Conservation (phyloP, 2,888 invertebrate genomes). For the Periphyllus acericola region DNA sequence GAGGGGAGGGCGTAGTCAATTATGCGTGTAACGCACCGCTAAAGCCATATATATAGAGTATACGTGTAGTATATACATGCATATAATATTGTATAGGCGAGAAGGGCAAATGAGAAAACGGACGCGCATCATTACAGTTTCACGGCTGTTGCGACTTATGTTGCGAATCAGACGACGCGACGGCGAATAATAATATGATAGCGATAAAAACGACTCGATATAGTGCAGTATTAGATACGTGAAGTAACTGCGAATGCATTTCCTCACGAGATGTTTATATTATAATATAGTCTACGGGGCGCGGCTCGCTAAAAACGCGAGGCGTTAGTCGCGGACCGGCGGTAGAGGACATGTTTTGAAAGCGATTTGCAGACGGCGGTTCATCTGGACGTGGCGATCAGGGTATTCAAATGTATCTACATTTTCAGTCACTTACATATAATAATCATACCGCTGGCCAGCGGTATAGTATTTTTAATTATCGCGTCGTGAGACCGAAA, state of each 20-base stretch:
- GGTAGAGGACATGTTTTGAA: too few relatives aligned
- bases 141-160: neutral
- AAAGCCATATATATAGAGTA: too few relatives aligned
- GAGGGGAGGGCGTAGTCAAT: neutral
- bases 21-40: neutral
- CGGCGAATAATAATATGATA: neutral
- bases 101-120: neutral
- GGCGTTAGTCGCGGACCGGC: too few relatives aligned
- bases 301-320: too few relatives aligned
- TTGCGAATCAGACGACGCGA: neutral
- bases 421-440: too few relatives aligned
- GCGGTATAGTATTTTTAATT: too few relatives aligned
- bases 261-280: neutral
- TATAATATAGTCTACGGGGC: too few relatives aligned
- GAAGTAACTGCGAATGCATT: neutral
- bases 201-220: neutral
- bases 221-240: neutral
- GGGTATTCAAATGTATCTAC: too few relatives aligned
- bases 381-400: too few relatives aligned
- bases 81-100: neutral
- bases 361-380: too few relatives aligned
- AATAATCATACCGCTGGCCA: too few relatives aligned
- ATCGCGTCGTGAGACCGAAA: too few relatives aligned
- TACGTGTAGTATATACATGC: neutral
- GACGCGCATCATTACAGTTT: neutral